Base-by-base conservation (phyloP, 2,797 vertebrate genomes). In the Parauchenoglanis punctatus region DNA sequence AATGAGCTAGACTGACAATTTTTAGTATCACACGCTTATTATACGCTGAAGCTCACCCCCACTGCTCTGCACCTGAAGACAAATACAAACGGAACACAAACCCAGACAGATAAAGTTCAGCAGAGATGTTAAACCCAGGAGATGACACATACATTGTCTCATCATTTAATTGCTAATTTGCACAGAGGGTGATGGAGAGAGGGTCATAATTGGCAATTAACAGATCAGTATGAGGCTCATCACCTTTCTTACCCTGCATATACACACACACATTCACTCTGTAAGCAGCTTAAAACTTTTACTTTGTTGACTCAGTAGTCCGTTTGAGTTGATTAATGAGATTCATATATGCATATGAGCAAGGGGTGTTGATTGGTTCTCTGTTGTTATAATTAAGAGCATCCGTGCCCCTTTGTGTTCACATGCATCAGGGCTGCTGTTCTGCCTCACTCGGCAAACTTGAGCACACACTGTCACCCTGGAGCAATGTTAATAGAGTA, bases 201-300 rank as follows among this genome's bases (percentile, higher is more conserved):
- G 87, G 82, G 80, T 52, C 87, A 83, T 88, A 88, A 88, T 86
- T 88, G 80, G 80, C 84, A 86, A 88, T 88, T 88, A 88, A 83
- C 87, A 88, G 84, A 83, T 88, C 87, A 86, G 87, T 85, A 83
- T 86, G 87, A 40, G 28, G 72, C 80, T 83, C 70, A 76, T 88
- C 35, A 77, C 68, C 58, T 75, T 83, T 61, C 28, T 65, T 76
- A 63, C 31, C 49, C 15, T 49, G 52, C 83, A 81, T 65, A 81
- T 7, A 63, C 87, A 85, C 75, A 54, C 61, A 28, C 49, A 54
- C 52, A 31, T 63, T 58, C 81, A 52, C 8, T 12, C 58, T n/a
- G 76, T 46, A 65, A 40, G 56, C 58, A 40, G 67, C 67, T n/a
- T 75, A 49, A 83, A 88, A 88, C 77, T 88, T 88, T 88, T 81